Evolutionary conservation across 1,140 invertebrate species (phyloP).

Genomic region (Arctopsyche grandis): DNA sequence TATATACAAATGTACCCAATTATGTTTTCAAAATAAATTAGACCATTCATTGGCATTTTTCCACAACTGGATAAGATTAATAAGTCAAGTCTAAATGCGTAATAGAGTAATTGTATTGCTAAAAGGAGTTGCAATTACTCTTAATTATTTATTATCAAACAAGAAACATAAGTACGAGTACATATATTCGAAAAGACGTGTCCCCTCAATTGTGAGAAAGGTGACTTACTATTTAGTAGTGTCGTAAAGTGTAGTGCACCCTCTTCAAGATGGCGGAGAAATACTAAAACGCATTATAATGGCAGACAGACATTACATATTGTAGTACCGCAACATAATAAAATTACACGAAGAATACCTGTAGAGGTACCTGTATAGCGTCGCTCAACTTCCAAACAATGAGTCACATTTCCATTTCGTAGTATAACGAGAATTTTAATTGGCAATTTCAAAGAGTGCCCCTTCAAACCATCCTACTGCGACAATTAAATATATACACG

Average conservation of each 20-base stretch:
- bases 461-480: background rate
- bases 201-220: slow-evolving; percentile 3
- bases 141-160: slow-evolving; percentile 15
- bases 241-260: background rate
- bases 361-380: too few relatives aligned
- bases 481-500: background rate
- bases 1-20: too few relatives aligned
- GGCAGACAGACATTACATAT: background rate
- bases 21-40: too few relatives aligned
- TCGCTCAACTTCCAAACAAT: too few relatives aligned
- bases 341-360: background rate
- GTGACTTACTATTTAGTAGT: slow-evolving; percentile 1
- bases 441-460: background rate
- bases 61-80: too few relatives aligned
- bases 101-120: background rate
- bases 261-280: background rate
- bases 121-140: background rate
- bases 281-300: too few relatives aligned
- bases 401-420: background rate
- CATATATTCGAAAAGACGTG: slow-evolving; percentile 4
- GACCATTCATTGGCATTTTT: too few relatives aligned
- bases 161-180: too few relatives aligned
- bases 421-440: background rate
- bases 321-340: background rate
- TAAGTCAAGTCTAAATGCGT: too few relatives aligned